A percentile compares a stretch with the other conserved stretches of the same genome.
Conservation (phyloP, 2,888 invertebrate species). For the Platycnemis pennipes region DNA sequence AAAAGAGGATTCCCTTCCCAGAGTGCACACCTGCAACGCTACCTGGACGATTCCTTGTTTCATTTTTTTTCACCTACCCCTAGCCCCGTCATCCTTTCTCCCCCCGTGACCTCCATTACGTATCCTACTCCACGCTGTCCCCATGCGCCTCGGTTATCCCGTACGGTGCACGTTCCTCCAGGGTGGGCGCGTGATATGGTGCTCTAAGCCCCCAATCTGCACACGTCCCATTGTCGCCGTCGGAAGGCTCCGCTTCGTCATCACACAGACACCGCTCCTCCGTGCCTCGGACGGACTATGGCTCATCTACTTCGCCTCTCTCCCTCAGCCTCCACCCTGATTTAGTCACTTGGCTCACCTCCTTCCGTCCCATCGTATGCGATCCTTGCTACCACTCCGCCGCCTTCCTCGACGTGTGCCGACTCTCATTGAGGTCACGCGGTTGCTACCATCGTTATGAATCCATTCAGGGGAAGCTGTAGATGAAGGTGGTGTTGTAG, state of each 20-base stretch:
- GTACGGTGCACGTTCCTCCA: not conserved
- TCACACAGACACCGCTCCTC: not conserved
- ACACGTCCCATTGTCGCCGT: not conserved
- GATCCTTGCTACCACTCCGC: too few relatives aligned
- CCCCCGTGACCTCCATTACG: not conserved
- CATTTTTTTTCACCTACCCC: not conserved
- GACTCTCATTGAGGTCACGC: too few relatives aligned
- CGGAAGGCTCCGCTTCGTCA: not conserved
- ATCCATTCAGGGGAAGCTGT: too few relatives aligned
- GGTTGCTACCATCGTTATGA: too few relatives aligned
- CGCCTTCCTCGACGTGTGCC: too few relatives aligned
- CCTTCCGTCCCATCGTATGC: not conserved
- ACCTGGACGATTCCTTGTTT: not conserved
- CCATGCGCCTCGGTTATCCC: not conserved
- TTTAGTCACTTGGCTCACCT: not conserved
- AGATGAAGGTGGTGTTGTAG: too few relatives aligned
- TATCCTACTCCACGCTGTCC: not conserved
- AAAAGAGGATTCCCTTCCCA: not conserved
- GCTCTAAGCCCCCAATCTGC: conserved; percentile 11
- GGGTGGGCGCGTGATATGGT: not conserved
- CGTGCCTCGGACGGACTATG: too few relatives aligned
- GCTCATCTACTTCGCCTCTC: not conserved
- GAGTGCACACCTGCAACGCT: not conserved
- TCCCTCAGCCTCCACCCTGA: not conserved
- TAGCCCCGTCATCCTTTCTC: not conserved